A percentile compares a stretch with the other conserved stretches of the same genome.
Evolutionary conservation across 1,140 invertebrate genomes (phyloP).

Genomic region (Drosophila oshimai): DNA sequence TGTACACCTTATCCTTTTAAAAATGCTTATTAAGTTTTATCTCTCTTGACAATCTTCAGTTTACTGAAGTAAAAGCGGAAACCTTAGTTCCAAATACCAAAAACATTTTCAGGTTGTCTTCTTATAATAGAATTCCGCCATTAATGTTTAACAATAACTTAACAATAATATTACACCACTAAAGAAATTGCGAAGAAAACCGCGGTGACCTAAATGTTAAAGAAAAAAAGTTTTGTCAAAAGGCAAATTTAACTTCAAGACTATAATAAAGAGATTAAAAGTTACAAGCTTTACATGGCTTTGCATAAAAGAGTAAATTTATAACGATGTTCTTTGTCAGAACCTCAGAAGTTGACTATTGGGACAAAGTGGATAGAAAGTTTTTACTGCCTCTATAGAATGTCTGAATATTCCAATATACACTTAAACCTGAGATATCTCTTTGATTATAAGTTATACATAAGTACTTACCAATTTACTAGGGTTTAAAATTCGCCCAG

Average conservation of each 20-base stretch:
- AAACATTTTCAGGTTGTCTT: too few species aligned
- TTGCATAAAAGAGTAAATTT: not conserved
- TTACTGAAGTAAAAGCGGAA: too few species aligned
- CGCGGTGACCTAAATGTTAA: not conserved
- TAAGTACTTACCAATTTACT: not conserved
- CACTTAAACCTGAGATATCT: not conserved
- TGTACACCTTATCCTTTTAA: too few species aligned
- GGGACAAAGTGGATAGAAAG: conserved; percentile 12
- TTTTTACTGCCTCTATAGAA: not conserved
- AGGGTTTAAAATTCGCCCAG: not conserved
- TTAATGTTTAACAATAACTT: too few species aligned
- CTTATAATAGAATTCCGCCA: too few species aligned
- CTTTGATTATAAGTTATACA: not conserved
- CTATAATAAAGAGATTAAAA: not conserved
- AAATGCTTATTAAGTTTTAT: too few species aligned
- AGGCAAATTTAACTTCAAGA: too few species aligned
- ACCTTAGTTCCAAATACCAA: too few species aligned
- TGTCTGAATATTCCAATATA: not conserved
- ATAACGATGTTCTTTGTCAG: not conserved
- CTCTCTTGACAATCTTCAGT: too few species aligned
- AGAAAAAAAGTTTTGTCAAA: not conserved
- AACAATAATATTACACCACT: too few species aligned
- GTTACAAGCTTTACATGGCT: not conserved
- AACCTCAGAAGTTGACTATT: not conserved
- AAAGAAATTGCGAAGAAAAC: too few species aligned